Evolutionary conservation across 1,140 invertebrate genomes (phyloP).

Genomic region (Drosophila persimilis): DNA sequence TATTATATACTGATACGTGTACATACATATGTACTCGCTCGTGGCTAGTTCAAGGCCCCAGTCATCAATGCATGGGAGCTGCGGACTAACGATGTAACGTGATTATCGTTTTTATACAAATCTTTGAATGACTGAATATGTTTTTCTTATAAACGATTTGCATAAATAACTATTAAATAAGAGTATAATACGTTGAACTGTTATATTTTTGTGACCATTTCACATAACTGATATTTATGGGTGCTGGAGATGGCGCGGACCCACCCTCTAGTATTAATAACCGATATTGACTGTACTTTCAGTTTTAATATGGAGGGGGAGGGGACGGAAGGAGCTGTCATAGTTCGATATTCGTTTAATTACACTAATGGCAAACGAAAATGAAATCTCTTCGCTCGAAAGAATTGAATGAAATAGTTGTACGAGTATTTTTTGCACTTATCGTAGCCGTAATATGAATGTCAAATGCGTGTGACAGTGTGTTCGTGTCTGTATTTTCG

Average conservation of each 20-base stretch:
- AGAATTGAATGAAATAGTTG: conserved; percentile 62
- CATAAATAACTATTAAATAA: too few species aligned
- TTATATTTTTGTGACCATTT: too few species aligned
- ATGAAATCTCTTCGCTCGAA: conserved; percentile 47
- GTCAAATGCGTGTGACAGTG: conserved; percentile 22
- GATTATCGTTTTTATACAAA: too few species aligned
- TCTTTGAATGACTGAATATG: too few species aligned
- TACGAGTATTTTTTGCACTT: conserved; percentile 48
- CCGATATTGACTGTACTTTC: neutral
- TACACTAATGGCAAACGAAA: conserved; percentile 67
- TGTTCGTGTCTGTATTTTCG: conserved; percentile 7
- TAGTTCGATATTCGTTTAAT: conserved; percentile 49
- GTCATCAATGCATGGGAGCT: neutral
- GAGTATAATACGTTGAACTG: too few species aligned
- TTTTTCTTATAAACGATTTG: too few species aligned
- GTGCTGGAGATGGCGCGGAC: too few species aligned
- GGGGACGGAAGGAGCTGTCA: conserved; percentile 1
- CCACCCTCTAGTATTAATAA: too few species aligned
- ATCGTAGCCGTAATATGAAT: conserved; percentile 49
- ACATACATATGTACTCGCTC: too few species aligned
- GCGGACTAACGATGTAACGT: conserved; percentile 1
- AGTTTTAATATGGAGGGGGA: conserved; percentile 32
- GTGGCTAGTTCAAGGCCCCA: conserved; percentile 62
- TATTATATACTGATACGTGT: too few species aligned
- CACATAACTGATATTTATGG: too few species aligned